These are phyloP conservation scores for Galemys pyrenaicus DNA, from an alignment of 2,113 vertebrate genomes.

Conservation along the genomic window DNA sequence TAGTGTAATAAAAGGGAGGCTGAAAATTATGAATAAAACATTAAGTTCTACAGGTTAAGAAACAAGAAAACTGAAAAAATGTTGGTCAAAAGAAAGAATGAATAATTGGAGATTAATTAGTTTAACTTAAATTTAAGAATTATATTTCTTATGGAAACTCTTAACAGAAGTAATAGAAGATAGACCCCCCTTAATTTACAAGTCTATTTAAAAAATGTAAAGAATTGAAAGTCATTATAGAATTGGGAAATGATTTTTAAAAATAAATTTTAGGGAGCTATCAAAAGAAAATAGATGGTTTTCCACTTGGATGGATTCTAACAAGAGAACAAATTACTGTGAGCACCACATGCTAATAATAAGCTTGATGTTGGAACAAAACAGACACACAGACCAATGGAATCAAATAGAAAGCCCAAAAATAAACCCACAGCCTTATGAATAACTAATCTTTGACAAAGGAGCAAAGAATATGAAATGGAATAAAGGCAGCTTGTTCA, in stretches of 20 bases:
- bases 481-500: too few relatives aligned
- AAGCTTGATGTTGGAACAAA: too few relatives aligned
- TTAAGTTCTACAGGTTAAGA: neutral
- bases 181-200: neutral
- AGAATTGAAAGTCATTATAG: neutral
- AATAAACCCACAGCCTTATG: too few relatives aligned
- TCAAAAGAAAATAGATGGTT: too few relatives aligned
- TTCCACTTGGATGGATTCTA: too few relatives aligned
- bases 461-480: too few relatives aligned
- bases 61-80: neutral
- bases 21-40: neutral
- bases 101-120: neutral
- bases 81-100: neutral
- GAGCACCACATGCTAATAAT: too few relatives aligned
- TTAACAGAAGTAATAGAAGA: neutral
- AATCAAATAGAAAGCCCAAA: too few relatives aligned
- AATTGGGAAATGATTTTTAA: neutral
- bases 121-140: neutral
- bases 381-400: too few relatives aligned
- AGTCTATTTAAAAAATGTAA: neutral
- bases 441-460: too few relatives aligned
- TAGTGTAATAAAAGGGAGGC: neutral
- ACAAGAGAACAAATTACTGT: too few relatives aligned
- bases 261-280: neutral
- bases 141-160: neutral